Evolutionary conservation across 2,888 invertebrate species (phyloP).

Genomic region (Therioaphis trifolii): DNA sequence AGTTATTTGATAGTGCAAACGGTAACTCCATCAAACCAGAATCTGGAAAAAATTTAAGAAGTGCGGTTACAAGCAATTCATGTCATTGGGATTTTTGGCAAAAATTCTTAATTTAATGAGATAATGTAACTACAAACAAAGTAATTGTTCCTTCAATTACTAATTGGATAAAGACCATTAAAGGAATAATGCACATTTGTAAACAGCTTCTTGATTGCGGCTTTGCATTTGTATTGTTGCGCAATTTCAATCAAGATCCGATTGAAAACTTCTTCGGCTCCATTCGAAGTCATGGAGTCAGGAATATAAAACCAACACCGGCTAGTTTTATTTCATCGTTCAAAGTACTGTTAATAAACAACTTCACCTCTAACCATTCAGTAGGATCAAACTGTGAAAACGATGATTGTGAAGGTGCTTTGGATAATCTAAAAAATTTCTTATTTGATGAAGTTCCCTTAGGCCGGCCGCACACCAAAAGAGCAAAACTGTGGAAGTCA

Average conservation of each 20-base stretch:
- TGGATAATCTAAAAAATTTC: background rate
- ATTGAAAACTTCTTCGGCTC: slow-evolving; percentile 22
- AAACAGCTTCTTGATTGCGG: background rate
- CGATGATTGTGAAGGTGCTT: background rate
- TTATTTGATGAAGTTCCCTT: background rate
- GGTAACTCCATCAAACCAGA: background rate
- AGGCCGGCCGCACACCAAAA: too few relatives aligned
- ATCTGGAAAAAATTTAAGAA: background rate
- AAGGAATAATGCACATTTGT: slow-evolving; percentile 9
- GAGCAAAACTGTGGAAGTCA: too few relatives aligned
- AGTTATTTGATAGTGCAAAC: slow-evolving; percentile 23
- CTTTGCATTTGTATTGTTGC: background rate
- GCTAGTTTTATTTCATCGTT: slow-evolving; percentile 19
- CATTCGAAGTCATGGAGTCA: slow-evolving; percentile 5
- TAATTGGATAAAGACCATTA: slow-evolving; percentile 11
- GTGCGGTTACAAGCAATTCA: background rate
- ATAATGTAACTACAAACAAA: background rate
- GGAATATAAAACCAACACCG: slow-evolving; percentile 10
- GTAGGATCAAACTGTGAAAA: slow-evolving; percentile 24
- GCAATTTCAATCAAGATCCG: slow-evolving; percentile 4
- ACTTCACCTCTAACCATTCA: background rate
- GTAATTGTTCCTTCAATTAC: background rate
- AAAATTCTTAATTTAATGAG: background rate
- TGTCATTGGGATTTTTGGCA: slow-evolving; percentile 19
- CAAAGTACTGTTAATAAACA: slow-evolving; percentile 28